Base-by-base conservation (phyloP, 2,113 vertebrate genomes). In the Phyllostomus discolor region DNA sequence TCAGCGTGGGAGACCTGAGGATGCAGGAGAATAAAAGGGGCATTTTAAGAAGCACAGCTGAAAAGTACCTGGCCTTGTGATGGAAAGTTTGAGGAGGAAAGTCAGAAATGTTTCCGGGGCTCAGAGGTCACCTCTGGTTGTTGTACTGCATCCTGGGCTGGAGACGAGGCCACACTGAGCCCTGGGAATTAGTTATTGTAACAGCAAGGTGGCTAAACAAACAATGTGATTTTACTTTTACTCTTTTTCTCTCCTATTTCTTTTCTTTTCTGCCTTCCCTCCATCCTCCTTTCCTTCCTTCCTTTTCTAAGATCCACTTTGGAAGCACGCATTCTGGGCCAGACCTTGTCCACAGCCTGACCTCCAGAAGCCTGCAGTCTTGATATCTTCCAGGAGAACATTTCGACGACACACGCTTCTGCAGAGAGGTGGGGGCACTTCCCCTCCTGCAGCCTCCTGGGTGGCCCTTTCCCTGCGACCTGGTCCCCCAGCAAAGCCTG, bases 131-230 rank as follows among this genome's bases (percentile, higher is more conserved):
- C 24, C 38, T 88, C 31, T n/a, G 50, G 5, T 41, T 3, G 16
- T 33, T 84, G 28, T 35, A 7, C 48, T 3, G 19, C 10, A 4
- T 54, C 6, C 20, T 4, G 12, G 57, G 3, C 10, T 52, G 8
- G 1, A 33, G 79, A 5, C 8, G 22, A 50, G 6, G 43, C 11
- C 10, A 3, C 4, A 1, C 22, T 2, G 26, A 66, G 33, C 17
- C 46, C 35, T 4, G 7, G 0, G 28, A 28, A 14, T 5, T 26
- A 35, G 38, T 1, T 4, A 11, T 33, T 24, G 48, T 1, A 38
- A 64, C 19, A 50, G 72, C 43, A 64, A 54, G 70, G 48, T 14
- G 1, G 8, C 14, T 26, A 11, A 31, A 16, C 24, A 69, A 64
- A 33, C 16, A 12, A 28, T 0, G 0, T 19, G 22, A 2, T 3